Evolutionary conservation across 23 tunicate genomes (phyloP), one percentile per base, ranked within the genome.

Genomic region (Corella eumyota): DNA sequence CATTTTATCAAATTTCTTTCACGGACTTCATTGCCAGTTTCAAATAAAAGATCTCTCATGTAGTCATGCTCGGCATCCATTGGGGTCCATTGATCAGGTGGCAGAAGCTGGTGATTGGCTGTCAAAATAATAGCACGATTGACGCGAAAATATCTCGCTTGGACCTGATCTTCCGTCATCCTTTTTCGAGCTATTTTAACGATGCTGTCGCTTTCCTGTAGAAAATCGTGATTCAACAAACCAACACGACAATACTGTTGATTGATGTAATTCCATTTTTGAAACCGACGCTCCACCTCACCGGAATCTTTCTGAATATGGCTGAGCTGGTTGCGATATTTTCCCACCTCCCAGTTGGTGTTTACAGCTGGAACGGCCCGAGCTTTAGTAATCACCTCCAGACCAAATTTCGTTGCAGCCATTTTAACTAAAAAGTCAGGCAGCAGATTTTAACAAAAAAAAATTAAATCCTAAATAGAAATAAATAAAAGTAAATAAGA

Each of bases 51-150:
- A 17, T 59, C 67, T 15, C 32, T 32, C 26, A 68, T 23, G 66
- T 68, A 68, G 25, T n/a, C 32, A 68, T 68, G 74, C 28, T 68
- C 74, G 0, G 74, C 74, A 32, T 68, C 74, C 20, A 68, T 59
- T n/a, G 74, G 74, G 4, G 74, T 68, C 74, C 74, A 68, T 38
- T 56, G 51, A 22, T 68, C 68, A 6, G 33, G 25, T 4, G 74
- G 74, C 30, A 68, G 32, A 13, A 44, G 17, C 13, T 44, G 15
- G 13, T 44, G 13, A 44, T 17, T 13, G 17, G 49, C 49, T 44
- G 13, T 13, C 17, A 44, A 44, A 44, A 44, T 13, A 17, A 13
- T 44, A 44, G 49, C 49, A 13, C 49, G 49, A 44, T 13, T 13
- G 17, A 13, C 13, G 15, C 49, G 49, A 44, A 13, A 44, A 44